Base-by-base conservation (phyloP, 2,888 invertebrate genomes). In the Aporophyla lueneburgensis region DNA sequence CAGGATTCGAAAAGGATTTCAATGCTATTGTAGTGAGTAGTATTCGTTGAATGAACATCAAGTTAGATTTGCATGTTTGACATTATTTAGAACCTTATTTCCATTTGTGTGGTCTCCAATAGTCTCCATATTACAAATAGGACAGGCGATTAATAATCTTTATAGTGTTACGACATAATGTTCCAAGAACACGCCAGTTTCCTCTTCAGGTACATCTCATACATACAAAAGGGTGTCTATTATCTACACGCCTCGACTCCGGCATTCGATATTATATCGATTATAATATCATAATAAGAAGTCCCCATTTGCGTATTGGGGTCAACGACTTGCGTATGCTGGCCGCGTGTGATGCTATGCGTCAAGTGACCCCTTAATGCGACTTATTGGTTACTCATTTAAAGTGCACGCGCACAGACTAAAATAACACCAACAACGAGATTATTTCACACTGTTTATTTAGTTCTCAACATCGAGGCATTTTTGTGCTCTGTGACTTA, bases 311-410 rank as follows among this genome's bases (percentile, higher is more conserved):
- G 91, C 90, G 91, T 94, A 95, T 94, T 90, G 93, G 88, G 96
- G 96, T 95, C 95, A 92, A 93, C 93, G 95, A 93, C 95, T 94
- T 92, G 92, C 89, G 93, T 93, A 94, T 95, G 94, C 95, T 91
- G 89, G 85, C 87, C 90, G 94, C 95, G 94, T 94, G 90, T 92
- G 92, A 93, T 90, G 92, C 91, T 92, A 93, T 93, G 94, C 95
- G 93, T 94, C 94, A 94, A 94, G 93, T 95, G 96, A 96, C 96
- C 96, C 92, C 93, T 95, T 95, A 94, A 95, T 95, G 90, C 93
- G 92, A 94, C 94, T 96, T 95, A 96, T 96, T 96, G 96, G 95
- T 94, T 93, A 93, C 95, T 96, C 95, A 95, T 95, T 94, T 91
- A 92, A 93, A 94, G 93, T 93, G 93, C 93, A 92, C 88, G 89